Evolutionary conservation across 2,113 vertebrate genomes (phyloP).

Genomic region (Scophthalmus maximus): DNA sequence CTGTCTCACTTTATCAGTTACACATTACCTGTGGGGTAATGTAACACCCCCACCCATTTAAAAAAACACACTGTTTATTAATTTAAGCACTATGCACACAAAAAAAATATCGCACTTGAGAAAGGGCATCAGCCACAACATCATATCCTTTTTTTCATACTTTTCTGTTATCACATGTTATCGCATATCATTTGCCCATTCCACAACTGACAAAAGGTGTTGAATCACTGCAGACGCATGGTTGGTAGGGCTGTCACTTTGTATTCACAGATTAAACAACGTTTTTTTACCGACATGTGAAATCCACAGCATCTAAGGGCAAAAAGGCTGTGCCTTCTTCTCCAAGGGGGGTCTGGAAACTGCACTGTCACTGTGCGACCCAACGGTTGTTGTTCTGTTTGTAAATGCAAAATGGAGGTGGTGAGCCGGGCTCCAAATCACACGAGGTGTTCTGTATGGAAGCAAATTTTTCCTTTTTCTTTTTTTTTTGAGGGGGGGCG

Average conservation of each 20-base stretch:
- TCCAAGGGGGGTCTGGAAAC: not conserved
- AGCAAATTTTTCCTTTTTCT: too few relatives aligned
- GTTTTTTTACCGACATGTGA: not conserved
- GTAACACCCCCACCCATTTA: too few relatives aligned
- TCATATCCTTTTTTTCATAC: not conserved
- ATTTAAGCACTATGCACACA: too few relatives aligned
- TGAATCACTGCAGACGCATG: conserved; percentile 5
- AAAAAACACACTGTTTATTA: too few relatives aligned
- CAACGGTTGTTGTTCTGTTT: not conserved
- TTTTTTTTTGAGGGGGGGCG: too few relatives aligned
- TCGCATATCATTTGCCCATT: not conserved
- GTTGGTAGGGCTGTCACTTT: not conserved
- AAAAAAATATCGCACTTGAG: not conserved
- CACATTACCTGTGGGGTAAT: not conserved
- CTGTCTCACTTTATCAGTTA: not conserved
- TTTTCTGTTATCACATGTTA: not conserved
- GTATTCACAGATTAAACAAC: not conserved
- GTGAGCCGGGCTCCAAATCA: not conserved
- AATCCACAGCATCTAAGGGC: not conserved
- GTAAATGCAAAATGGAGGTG: not conserved
- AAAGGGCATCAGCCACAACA: not conserved
- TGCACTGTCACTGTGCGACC: not conserved
- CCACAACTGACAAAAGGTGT: conserved; percentile 7
- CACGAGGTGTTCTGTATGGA: not conserved
- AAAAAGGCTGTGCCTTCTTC: not conserved